phyloP scores from a whole-genome alignment of 2,888 invertebrate species.

The Drosophila paranaensis region DNA sequence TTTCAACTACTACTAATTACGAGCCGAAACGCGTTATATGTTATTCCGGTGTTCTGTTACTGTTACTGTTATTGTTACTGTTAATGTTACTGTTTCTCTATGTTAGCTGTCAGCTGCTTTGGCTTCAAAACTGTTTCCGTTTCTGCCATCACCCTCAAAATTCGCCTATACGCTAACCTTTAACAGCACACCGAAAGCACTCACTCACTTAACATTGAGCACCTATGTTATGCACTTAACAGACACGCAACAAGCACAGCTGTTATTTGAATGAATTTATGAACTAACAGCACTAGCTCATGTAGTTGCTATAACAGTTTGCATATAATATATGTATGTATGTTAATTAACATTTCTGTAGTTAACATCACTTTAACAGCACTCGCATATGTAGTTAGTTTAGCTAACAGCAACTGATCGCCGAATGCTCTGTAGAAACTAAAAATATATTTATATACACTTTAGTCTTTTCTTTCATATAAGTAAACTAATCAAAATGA shows the following conservation, averaged over 20 bases:
- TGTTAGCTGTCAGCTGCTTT: slow-evolving; percentile 20
- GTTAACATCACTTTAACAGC: slow-evolving; percentile 6
- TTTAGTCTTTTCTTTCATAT: not conserved
- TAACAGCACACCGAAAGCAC: slow-evolving; percentile 20
- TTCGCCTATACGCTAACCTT: slow-evolving; percentile 11
- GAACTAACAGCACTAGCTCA: slow-evolving; percentile 3
- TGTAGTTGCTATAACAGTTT: slow-evolving; percentile 16
- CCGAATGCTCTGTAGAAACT: slow-evolving; percentile 2
- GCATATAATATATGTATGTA: not conserved
- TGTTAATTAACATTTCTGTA: slow-evolving; percentile 8
- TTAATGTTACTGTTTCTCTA: not conserved
- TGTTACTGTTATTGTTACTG: slow-evolving; percentile 40
- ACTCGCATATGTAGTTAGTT: slow-evolving; percentile 22
- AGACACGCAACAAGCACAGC: slow-evolving; percentile 4
- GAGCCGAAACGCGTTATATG: slow-evolving; percentile 1
- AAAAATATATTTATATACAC: not conserved
- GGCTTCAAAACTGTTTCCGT: not conserved
- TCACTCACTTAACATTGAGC: slow-evolving; percentile 11
- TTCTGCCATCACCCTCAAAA: slow-evolving; percentile 2
- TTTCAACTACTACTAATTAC: slow-evolving; percentile 21
- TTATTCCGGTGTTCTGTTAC: slow-evolving; percentile 10
- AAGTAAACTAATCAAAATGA: slow-evolving; percentile 21
- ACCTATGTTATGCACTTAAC: slow-evolving; percentile 18
- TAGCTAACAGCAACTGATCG: slow-evolving; percentile 34
- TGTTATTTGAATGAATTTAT: not conserved